These are phyloP conservation scores for Neodiprion virginianus DNA, from an alignment of 1,140 invertebrate species.

Conservation along the genomic window DNA sequence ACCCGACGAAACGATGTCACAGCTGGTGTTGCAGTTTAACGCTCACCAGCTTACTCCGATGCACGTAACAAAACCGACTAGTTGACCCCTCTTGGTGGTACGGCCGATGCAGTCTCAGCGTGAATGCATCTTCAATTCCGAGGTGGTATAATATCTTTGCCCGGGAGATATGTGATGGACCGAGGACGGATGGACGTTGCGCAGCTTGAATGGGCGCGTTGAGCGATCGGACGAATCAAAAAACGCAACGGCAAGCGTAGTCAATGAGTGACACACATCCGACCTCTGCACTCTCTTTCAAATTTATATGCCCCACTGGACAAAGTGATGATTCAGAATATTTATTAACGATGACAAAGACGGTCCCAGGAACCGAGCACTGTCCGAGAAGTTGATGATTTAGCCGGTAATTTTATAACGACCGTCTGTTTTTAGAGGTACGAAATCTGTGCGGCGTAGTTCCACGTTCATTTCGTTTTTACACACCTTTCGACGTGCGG, in stretches of 20 bases:
- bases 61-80: background rate
- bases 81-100: constrained; percentile 1
- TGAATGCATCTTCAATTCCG: background rate
- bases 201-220: background rate
- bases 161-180: background rate
- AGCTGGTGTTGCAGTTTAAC: background rate
- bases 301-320: background rate
- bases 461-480: no score
- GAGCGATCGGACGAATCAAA: background rate
- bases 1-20: no score
- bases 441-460: no score
- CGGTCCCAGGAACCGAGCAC: no score
- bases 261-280: constrained; percentile 3
- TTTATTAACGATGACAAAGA: no score
- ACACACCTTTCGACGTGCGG: no score
- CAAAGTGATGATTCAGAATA: background rate
- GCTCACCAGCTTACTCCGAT: background rate
- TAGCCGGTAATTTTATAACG: no score
- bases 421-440: no score
- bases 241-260: background rate
- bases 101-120: background rate
- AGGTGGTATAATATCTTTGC: background rate
- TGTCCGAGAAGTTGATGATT: no score
- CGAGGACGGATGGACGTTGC: background rate
- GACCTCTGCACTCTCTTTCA: background rate